A percentile compares a stretch with the other conserved stretches of the same genome.
phyloP scores from a whole-genome alignment of 2,888 invertebrate species.

The Acrobasis repandana region DNA sequence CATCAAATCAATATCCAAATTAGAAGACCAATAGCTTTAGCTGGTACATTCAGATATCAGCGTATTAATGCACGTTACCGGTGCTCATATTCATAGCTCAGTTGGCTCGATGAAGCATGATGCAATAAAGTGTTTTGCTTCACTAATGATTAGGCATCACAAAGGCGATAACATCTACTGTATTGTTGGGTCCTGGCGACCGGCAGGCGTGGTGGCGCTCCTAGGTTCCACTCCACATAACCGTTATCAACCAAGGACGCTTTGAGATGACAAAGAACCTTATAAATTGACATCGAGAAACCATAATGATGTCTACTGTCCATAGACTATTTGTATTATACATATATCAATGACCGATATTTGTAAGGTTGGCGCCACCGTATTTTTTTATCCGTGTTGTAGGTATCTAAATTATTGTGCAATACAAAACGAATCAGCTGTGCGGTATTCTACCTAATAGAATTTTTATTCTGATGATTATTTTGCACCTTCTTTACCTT shows the following conservation, averaged over 20 bases:
- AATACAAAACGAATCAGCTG: too few species aligned
- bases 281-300: background rate
- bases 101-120: slow-evolving; percentile 9
- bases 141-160: slow-evolving; percentile 18
- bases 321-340: background rate
- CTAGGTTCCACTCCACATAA: slow-evolving; percentile 9
- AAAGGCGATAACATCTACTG: slow-evolving; percentile 14
- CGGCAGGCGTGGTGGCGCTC: slow-evolving; percentile 20
- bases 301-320: background rate
- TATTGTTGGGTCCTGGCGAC: slow-evolving; percentile 19
- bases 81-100: background rate
- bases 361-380: too few species aligned
- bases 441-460: too few species aligned
- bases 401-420: too few species aligned
- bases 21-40: too few species aligned
- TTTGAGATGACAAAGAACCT: background rate
- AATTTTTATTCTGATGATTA: too few species aligned
- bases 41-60: background rate
- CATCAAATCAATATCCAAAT: too few species aligned
- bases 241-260: background rate
- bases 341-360: background rate
- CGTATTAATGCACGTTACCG: background rate
- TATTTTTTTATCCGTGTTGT: too few species aligned
- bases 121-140: slow-evolving; percentile 21
- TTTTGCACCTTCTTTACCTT: too few species aligned